Conservation (phyloP, 1,140 invertebrate genomes). For the Sweltsa coloradensis region DNA sequence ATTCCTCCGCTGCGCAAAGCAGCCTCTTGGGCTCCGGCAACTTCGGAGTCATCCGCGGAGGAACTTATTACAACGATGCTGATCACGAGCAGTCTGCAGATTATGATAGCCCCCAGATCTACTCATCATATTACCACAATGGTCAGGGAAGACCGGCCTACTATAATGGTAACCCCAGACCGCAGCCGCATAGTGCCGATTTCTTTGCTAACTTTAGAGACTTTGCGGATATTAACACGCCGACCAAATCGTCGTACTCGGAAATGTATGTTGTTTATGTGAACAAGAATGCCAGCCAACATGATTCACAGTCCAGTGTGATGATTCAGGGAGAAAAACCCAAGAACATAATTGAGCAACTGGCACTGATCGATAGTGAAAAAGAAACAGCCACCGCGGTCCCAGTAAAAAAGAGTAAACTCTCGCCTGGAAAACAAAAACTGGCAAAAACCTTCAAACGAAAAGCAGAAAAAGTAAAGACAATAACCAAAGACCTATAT, state of each 20-base stretch:
- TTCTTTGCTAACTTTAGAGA: conserved; percentile 80
- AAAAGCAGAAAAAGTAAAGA: conserved; percentile 28
- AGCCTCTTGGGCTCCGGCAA: conserved; percentile 69
- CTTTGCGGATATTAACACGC: conserved; percentile 76
- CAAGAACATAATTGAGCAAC: conserved; percentile 68
- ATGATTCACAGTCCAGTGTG: neutral
- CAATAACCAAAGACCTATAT: conserved; percentile 28
- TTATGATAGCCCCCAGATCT: conserved; percentile 25
- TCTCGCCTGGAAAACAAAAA: conserved; percentile 50
- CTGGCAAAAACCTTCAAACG: conserved; percentile 41
- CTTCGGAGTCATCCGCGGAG: conserved; percentile 75
- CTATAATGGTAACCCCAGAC: conserved; percentile 39
- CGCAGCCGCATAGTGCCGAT: conserved; percentile 41
- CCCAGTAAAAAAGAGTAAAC: conserved; percentile 28
- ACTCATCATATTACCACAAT: conserved; percentile 19
- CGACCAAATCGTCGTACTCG: conserved; percentile 65
- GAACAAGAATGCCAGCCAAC: conserved; percentile 9
- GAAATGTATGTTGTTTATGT: conserved; percentile 61
- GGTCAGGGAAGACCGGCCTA: conserved; percentile 38
- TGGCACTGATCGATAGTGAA: conserved; percentile 53
- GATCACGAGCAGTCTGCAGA: conserved; percentile 38
- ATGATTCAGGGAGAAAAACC: conserved; percentile 35
- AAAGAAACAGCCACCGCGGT: neutral
- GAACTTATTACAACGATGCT: conserved; percentile 69
- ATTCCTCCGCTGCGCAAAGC: conserved; percentile 15